These are phyloP conservation scores for Pipistrellus nathusii DNA, from an alignment of 2,797 vertebrate species.

Conservation along the genomic window DNA sequence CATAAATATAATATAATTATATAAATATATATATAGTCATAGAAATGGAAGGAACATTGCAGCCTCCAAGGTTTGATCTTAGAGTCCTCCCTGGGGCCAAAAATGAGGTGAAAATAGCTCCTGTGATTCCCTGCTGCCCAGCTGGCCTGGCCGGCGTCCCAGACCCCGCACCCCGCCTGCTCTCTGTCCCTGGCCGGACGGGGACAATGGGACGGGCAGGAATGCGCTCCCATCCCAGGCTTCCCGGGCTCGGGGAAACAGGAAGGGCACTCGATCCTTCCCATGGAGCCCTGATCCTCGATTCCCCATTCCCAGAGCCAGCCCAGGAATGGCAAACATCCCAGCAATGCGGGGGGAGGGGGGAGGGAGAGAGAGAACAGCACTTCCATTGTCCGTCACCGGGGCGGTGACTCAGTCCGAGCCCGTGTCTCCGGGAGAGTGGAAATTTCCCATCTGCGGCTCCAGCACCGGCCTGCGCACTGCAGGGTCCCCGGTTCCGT, in stretches of 20 bases:
- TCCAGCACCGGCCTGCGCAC: no score
- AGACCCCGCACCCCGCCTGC: no score
- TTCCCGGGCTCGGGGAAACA: neutral
- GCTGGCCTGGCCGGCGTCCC: neutral
- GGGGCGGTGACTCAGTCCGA: neutral
- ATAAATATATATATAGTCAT: no score
- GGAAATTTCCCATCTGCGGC: neutral
- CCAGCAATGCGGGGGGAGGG: conserved; percentile 61
- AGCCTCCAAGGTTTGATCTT: neutral
- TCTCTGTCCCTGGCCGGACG: neutral
- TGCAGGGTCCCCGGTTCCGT: no score
- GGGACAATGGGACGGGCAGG: neutral
- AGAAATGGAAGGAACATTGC: neutral
- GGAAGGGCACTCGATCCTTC: no score
- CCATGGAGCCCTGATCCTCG: conserved; percentile 51
- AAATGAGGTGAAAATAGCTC: neutral
- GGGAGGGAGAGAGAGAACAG: neutral
- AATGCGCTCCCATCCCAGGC: conserved; percentile 14
- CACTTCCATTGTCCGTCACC: conserved; percentile 31
- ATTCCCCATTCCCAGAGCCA: neutral
- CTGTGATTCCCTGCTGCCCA: neutral
- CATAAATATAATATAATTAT: no score
- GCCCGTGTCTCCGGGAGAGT: neutral
- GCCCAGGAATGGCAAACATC: conserved; percentile 74
- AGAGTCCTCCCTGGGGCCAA: neutral